Conservation (phyloP, 2,888 invertebrate species). For the Cotesia congregata region DNA sequence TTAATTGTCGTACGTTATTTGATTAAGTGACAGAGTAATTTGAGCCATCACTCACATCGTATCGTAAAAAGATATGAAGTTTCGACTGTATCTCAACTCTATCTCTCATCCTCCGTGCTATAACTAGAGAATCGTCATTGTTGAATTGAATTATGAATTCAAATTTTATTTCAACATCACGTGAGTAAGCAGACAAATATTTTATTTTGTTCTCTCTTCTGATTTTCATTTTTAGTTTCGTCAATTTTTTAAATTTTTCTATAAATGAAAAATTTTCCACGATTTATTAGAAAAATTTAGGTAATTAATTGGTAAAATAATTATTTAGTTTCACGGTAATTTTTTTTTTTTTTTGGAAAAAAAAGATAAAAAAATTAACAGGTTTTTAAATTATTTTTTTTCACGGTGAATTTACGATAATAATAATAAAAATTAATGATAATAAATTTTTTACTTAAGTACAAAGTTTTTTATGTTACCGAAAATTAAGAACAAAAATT, state of each 20-base stretch:
- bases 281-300: too few species aligned
- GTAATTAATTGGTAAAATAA: too few species aligned
- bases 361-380: too few species aligned
- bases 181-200: background rate
- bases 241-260: background rate
- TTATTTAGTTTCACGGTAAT: too few species aligned
- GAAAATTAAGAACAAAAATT: too few species aligned
- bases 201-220: background rate
- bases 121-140: background rate
- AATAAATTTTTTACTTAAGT: too few species aligned
- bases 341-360: too few species aligned
- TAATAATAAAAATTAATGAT: too few species aligned
- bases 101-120: background rate
- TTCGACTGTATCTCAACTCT: background rate
- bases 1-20: slow-evolving; percentile 18
- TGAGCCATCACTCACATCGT: background rate
- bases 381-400: too few species aligned
- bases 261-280: background rate
- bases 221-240: background rate
- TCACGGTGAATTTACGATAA: too few species aligned
- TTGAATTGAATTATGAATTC: background rate
- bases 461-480: too few species aligned
- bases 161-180: background rate
- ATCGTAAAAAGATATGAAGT: background rate
- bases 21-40: slow-evolving; percentile 19